Percentiles rank a stretch among this genome's conserved stretches.
These are phyloP conservation scores for Platycheirus rosarum DNA, from an alignment of 2,888 invertebrate species.

Conservation along the genomic window DNA sequence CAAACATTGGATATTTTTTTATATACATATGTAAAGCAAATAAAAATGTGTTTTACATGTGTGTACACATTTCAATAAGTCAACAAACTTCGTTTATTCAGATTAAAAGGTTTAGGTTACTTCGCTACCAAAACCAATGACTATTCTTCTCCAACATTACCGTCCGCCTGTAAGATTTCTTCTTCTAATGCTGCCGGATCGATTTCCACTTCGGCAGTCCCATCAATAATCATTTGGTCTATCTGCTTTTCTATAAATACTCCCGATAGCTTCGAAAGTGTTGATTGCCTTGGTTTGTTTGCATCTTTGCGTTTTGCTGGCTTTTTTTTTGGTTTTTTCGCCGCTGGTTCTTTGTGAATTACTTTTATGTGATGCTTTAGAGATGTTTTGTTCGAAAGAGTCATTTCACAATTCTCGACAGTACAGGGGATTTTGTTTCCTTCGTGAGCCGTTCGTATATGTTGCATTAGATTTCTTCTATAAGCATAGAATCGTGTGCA, in stretches of 20 bases:
- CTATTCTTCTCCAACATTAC: conserved; percentile 15
- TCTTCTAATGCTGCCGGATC: conserved; percentile 23
- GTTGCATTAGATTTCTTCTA: conserved; percentile 84
- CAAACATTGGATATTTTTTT: too few relatives aligned
- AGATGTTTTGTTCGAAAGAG: conserved; percentile 16
- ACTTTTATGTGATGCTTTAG: conserved; percentile 33
- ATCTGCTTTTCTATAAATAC: conserved; percentile 76
- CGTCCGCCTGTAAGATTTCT: conserved; percentile 2
- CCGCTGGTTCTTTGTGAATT: conserved; percentile 2
- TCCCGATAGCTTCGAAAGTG: conserved; percentile 77
- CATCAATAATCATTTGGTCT: conserved; percentile 75
- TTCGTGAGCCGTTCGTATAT: conserved; percentile 84
- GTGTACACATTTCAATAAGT: too few relatives aligned
- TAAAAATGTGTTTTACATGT: too few relatives aligned
- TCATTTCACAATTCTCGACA: conserved; percentile 76
- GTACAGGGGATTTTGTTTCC: conserved; percentile 83
- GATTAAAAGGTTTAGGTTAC: too few relatives aligned
- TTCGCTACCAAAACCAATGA: too few relatives aligned
- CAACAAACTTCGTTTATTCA: too few relatives aligned
- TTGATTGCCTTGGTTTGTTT: conserved; percentile 77
- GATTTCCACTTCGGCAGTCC: conserved; percentile 43
- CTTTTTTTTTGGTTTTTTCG: conserved; percentile 22
- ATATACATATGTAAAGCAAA: too few relatives aligned
- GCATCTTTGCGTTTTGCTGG: conserved; percentile 78
- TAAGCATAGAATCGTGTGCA: conserved; percentile 83